Evolutionary conservation across 2,797 vertebrate species (phyloP), one percentile per base, ranked within the genome.

Genomic region (Cynodonichthys magdalenae): DNA sequence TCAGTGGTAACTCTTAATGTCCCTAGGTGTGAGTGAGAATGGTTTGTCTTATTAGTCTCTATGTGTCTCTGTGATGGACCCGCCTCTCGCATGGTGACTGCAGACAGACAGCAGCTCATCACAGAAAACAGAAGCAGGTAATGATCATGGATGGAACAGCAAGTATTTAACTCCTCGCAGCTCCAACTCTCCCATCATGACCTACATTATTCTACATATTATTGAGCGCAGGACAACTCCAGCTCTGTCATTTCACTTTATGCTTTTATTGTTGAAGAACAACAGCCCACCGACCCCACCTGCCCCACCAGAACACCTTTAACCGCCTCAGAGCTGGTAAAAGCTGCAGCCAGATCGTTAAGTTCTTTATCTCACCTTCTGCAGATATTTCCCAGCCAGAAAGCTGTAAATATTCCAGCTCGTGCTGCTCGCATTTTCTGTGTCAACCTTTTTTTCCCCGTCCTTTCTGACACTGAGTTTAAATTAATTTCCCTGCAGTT

Each of bases 331-430:
- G 24, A 75, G 71, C 70, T 54, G 81, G 74, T 75, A 48, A 70
- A 74, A 44, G 72, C 82, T 74, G 85, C 81, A 58, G 12, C 41
- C 54, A 79, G 89, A 90, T 90, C 85, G 14, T 70, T 89, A 82
- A 82, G 39, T 85, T 81, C 79, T 87, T 87, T 85, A 89, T 88
- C 83, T 89, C 84, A 82, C 86, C 78, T 81, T 85, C 71, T 86
- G 74, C 76, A 78, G 69, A 68, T 57, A 1, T 73, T 71, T 71
- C 47, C 14, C 7, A 83, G 74, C 53, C 71, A 83, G 73, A 63
- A 36, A 34, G 59, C 79, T 15, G 69, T 83, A 86, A 83, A 90
- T 83, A 71, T 62, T 41, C 59, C 6, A 55, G 44, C 69, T 79
- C 59, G 69, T 60, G 63, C 69, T 55, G 66, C 74, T 65, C 31